phyloP scores from a whole-genome alignment of 2,113 vertebrate species.

The Cynoglossus semilaevis region DNA sequence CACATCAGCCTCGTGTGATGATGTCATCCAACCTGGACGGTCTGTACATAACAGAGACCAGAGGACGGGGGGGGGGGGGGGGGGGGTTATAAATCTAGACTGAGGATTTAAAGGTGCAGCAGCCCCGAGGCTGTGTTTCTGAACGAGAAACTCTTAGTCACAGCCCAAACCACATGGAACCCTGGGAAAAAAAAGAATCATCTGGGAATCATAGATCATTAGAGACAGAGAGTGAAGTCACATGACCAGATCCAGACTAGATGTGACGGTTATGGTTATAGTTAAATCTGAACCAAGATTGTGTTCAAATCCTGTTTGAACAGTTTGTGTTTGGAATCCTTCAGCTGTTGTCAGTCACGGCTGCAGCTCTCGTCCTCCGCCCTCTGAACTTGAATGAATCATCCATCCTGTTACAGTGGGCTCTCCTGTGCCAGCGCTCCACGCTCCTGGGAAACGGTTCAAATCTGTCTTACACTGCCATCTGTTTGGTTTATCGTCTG shows the following conservation, averaged over 20 bases:
- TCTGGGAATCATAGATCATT: conserved; percentile 1
- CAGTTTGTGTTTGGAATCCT: too few species aligned
- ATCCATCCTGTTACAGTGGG: neutral
- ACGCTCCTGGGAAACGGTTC: conserved; percentile 22
- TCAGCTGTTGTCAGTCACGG: too few species aligned
- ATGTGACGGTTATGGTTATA: too few species aligned
- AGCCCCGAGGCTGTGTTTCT: conserved; percentile 18
- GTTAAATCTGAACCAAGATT: too few species aligned
- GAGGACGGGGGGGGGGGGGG: conserved; percentile 24
- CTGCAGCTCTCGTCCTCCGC: too few species aligned
- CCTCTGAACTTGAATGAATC: too few species aligned
- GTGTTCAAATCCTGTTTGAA: too few species aligned
- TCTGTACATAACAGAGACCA: neutral
- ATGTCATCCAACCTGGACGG: neutral
- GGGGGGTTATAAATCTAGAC: conserved; percentile 29
- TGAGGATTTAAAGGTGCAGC: conserved; percentile 1
- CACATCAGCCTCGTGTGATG: neutral
- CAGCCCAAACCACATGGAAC: conserved; percentile 23
- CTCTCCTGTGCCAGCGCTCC: neutral
- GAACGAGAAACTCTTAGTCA: conserved; percentile 10
- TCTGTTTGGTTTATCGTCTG: conserved; percentile 40
- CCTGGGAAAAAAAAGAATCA: conserved; percentile 8
- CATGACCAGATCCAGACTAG: too few species aligned
- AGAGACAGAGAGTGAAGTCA: too few species aligned
- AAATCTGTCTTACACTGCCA: conserved; percentile 35